Evolutionary conservation across 2,113 vertebrate genomes (phyloP), one percentile per base, ranked within the genome.

Genomic region (Trogon surrucura): DNA sequence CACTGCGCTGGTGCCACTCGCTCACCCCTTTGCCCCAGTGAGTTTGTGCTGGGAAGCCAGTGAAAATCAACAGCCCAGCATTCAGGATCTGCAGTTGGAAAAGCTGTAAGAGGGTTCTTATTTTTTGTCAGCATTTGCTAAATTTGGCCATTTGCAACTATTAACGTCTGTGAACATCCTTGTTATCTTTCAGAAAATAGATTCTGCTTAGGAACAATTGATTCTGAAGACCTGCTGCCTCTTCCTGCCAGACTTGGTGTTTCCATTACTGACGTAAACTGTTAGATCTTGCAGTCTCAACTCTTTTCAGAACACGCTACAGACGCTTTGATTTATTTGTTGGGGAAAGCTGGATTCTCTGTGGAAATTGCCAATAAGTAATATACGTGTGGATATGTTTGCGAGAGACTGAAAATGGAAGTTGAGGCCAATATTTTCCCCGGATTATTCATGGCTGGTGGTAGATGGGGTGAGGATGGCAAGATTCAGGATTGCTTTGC

Each of bases 371-470:
- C 53, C 83, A 44, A 44, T 19, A 73, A 21, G 34, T 27, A 67
- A 45, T n/a, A 36, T 3, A n/a, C 45, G 45, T 9, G 17, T 1
- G 6, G 70, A 8, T 58, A 9, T 16, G n/a, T 62, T 93, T 87
- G 64, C 57, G 45, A 30, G 47, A 86, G 61, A 10, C 65, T 75
- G 79, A 36, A 81, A 87, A 50, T 30, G 30, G 58, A 53, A 74
- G 29, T 6, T 10, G 25, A 83, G 34, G 62, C 21, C 41, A 25
- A 0, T 54, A 1, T 67, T 71, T 81, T 38, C 61, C 51, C 0
- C 2, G 61, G 61, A 38, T 58, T 58, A n/a, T 75, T 67, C 51
- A 57, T 87, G 88, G 30, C 47, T 87, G 85, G 32, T 57, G 80
- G n/a, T 32, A 34, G 90, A 58, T 41, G 57, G 57, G 44, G 45